A percentile compares a stretch with the other conserved stretches of the same genome.
Conservation (phyloP, 2,888 invertebrate genomes). For the Eupithecia insigniata region DNA sequence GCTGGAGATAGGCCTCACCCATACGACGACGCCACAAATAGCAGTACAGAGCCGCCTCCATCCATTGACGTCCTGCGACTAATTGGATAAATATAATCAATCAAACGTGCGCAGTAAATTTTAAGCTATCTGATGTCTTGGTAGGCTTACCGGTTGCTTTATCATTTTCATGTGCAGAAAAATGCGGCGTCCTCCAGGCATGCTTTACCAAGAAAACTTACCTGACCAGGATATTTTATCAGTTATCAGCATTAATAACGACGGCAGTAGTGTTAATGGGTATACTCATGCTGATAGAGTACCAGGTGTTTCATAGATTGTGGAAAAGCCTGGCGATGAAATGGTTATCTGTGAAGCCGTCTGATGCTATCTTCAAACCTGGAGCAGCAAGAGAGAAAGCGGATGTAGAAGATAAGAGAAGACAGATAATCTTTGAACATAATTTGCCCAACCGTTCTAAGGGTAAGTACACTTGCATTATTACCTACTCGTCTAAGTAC, state of each 20-base stretch:
- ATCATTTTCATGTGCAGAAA: constrained; percentile 51
- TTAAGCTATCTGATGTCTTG: no score
- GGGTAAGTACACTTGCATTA: background rate
- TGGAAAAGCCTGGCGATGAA: constrained; percentile 44
- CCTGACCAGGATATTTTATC: constrained; percentile 59
- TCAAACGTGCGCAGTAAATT: no score
- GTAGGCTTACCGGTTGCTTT: background rate
- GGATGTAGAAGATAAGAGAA: constrained; percentile 54
- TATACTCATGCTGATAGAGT: constrained; percentile 65
- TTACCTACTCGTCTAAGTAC: background rate
- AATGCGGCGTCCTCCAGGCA: constrained; percentile 70
- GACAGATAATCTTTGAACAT: constrained; percentile 40
- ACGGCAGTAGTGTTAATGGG: constrained; percentile 54
- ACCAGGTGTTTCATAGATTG: constrained; percentile 55
- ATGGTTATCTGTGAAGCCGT: constrained; percentile 31
- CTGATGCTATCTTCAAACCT: constrained; percentile 10
- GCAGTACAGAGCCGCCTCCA: no score
- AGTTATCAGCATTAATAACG: constrained; percentile 57
- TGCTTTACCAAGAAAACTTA: constrained; percentile 65
- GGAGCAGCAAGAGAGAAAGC: constrained; percentile 54
- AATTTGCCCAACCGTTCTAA: background rate
- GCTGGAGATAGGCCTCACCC: no score
- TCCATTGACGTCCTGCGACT: no score
- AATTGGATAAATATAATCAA: no score
- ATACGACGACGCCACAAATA: no score